Percentiles rank a stretch among this genome's conserved stretches.
Evolutionary conservation across 2,797 vertebrate genomes (phyloP).

Genomic region (Hypotaenidia okinawae): DNA sequence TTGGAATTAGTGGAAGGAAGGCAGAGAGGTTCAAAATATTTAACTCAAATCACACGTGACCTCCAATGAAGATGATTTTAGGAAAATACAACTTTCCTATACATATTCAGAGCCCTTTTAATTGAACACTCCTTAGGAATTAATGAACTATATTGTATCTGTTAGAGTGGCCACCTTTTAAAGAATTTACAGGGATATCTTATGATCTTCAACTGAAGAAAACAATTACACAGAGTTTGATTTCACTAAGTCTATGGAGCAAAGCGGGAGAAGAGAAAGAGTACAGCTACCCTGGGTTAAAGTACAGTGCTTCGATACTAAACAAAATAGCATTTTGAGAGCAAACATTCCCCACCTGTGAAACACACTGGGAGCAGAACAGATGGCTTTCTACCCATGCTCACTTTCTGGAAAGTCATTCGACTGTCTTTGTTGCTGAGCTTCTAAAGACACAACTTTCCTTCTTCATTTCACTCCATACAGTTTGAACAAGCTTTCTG

Average conservation of each 20-base stretch:
- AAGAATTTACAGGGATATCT: background rate
- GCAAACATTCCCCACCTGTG: background rate
- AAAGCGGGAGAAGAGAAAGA: background rate
- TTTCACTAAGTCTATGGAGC: background rate
- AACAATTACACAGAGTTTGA: background rate
- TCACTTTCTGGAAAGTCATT: constrained; percentile 2
- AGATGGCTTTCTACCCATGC: constrained; percentile 13
- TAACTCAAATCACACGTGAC: background rate
- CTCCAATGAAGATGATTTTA: background rate
- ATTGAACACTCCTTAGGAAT: background rate
- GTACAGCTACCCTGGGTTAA: background rate
- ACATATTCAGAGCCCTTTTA: background rate
- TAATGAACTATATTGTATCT: background rate
- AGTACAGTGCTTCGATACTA: background rate
- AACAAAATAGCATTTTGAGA: background rate
- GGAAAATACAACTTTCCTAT: background rate
- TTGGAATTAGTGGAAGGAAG: background rate
- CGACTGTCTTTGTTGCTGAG: background rate
- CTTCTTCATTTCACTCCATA: background rate
- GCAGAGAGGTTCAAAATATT: background rate
- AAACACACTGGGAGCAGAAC: background rate
- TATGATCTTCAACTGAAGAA: background rate
- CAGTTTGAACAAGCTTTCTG: background rate
- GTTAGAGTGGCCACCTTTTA: background rate
- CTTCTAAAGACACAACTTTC: background rate